Evolutionary conservation across 2,888 invertebrate genomes (phyloP), one percentile per base, ranked within the genome.

Genomic region (Oligia fasciuncula): DNA sequence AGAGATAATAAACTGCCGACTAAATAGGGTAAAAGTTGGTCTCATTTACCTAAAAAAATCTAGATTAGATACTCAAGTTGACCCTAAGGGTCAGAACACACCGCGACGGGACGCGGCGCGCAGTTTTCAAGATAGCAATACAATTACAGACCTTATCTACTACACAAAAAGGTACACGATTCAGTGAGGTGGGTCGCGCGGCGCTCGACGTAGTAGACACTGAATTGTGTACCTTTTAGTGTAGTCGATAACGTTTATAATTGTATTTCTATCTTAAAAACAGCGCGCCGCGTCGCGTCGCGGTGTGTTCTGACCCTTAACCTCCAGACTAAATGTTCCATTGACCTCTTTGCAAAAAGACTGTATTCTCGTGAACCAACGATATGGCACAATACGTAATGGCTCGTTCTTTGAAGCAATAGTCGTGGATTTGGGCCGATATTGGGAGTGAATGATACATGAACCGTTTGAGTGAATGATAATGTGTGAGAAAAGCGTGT

Each of bases 371-470:
- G 57, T 40, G 69, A 77, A 66, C 73, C 57, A 60, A n/a, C n/a
- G 57, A 76, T 80, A 83, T 83, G 73, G 85, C 84, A 85, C 83
- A 87, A 85, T 89, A 89, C 90, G 81, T 89, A 86, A 89, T 77
- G 85, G 72, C 73, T 46, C 60, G 70, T 75, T 79, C 75, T 71
- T 70, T 76, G 69, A 68, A 62, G 73, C 71, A 80, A 83, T 80
- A 80, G 77, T 83, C 65, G 54, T 43, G 49, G 70, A 79, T 77
- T 51, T 57, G 71, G 75, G 71, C 49, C 49, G 60, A 63, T 51
- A 81, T 69, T 51, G 11, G 2, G 54, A 74, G 85, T 81, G 76
- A 81, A 85, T 85, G 82, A 85, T 68, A 65, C 68, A 77, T 77
- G 57, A 73, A 62, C 54, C 46, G 46, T 63, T 83, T 71, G 77